These are phyloP conservation scores for Hormaphis cornu DNA, from an alignment of 1,140 invertebrate genomes.

Conservation along the genomic window DNA sequence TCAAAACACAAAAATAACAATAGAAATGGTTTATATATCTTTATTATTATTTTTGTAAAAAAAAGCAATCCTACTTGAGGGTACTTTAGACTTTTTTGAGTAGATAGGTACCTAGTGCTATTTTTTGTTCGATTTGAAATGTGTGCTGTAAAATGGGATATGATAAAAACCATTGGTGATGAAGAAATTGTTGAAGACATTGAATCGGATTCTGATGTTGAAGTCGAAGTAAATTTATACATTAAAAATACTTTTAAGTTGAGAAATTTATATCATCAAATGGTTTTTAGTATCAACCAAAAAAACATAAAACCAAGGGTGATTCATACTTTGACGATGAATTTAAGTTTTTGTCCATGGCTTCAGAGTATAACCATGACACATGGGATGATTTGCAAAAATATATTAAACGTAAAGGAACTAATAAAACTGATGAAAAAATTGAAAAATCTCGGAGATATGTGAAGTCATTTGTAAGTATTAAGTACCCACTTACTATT, in stretches of 20 bases:
- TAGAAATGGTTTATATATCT: no score
- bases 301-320: slow-evolving; percentile 59
- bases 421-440: slow-evolving; percentile 72
- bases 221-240: slow-evolving; percentile 57
- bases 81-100: no score
- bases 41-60: no score
- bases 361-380: slow-evolving; percentile 67
- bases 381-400: slow-evolving; percentile 78
- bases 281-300: slow-evolving; percentile 61
- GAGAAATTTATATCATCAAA: slow-evolving; percentile 15
- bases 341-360: slow-evolving; percentile 63
- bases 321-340: slow-evolving; percentile 61
- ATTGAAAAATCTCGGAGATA: slow-evolving; percentile 56
- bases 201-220: slow-evolving; percentile 70
- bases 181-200: slow-evolving; percentile 65
- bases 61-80: no score
- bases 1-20: no score
- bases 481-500: background rate
- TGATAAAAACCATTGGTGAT: slow-evolving; percentile 66
- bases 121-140: background rate
- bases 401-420: slow-evolving; percentile 64
- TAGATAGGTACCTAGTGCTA: no score
- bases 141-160: slow-evolving; percentile 38
- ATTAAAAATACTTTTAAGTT: background rate
- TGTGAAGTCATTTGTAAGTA: slow-evolving; percentile 42